Percentiles rank a stretch among this genome's conserved stretches.
These are phyloP conservation scores for Chaetophractus vellerosus DNA, from an alignment of 2,797 vertebrate genomes.

Conservation along the genomic window DNA sequence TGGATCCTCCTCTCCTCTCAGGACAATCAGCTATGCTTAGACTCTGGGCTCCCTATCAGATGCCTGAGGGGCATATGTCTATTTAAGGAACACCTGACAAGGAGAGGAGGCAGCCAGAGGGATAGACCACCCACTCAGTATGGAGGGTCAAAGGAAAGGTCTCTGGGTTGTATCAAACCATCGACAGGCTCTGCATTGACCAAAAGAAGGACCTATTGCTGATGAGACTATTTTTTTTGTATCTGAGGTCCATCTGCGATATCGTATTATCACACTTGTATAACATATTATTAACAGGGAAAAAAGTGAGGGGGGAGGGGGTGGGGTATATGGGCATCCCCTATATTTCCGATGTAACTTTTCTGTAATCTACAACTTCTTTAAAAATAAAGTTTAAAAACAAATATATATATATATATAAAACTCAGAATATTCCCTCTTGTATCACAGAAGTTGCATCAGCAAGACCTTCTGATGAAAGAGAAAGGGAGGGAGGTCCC, in stretches of 20 bases:
- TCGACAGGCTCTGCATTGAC: background rate
- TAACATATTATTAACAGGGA: too few relatives aligned
- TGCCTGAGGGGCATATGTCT: background rate
- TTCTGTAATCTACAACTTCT: too few relatives aligned
- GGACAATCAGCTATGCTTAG: background rate
- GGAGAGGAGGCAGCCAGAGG: background rate
- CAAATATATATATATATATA: too few relatives aligned
- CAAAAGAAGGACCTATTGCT: background rate
- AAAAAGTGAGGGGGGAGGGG: too few relatives aligned
- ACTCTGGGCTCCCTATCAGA: background rate
- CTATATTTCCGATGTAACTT: too few relatives aligned
- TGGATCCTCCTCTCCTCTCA: background rate
- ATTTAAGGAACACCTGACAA: background rate
- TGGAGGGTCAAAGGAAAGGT: background rate
- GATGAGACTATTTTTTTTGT: background rate
- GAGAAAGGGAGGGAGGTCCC: background rate
- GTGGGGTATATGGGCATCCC: too few relatives aligned
- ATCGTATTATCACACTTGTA: background rate
- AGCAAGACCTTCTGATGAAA: slow-evolving; percentile 4
- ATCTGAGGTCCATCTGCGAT: background rate
- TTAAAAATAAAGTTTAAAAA: too few relatives aligned
- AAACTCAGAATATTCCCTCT: background rate
- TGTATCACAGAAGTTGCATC: background rate
- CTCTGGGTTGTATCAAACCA: background rate
- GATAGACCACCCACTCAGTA: too few relatives aligned